Percentiles rank a stretch among this genome's conserved stretches.
Conservation (phyloP, 1,140 invertebrate species). For the Metopolophium dirhodum region DNA sequence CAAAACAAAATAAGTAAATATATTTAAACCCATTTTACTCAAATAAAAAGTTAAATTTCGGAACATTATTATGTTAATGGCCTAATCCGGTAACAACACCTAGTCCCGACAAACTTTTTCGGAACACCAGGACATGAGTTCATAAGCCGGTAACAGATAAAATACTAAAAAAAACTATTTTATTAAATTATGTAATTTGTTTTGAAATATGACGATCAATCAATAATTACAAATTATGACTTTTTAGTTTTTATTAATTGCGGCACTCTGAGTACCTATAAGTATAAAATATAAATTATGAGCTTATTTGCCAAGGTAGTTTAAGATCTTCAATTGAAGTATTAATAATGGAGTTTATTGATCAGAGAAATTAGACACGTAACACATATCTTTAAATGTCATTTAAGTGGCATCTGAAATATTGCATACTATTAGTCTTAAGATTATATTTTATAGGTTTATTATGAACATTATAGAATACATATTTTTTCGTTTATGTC, state of each 20-base stretch:
- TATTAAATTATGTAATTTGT: not conserved
- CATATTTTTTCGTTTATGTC: not conserved
- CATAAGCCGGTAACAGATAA: no score
- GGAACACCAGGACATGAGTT: no score
- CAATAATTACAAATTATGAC: not conserved
- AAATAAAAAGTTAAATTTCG: no score
- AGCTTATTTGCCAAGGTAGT: not conserved
- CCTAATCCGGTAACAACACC: no score
- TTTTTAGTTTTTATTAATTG: not conserved
- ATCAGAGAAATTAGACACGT: not conserved
- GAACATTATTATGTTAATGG: no score
- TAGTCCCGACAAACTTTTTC: no score
- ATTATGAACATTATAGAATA: not conserved
- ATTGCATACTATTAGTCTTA: not conserved
- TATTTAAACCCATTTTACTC: no score
- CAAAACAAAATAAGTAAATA: no score
- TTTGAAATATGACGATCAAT: not conserved
- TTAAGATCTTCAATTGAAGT: not conserved
- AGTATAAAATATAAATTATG: not conserved
- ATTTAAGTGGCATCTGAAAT: not conserved
- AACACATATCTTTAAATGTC: not conserved
- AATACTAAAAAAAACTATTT: not conserved
- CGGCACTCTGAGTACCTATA: not conserved
- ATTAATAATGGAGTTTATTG: not conserved
- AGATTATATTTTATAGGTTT: conserved; percentile 9